phyloP scores from a whole-genome alignment of 2,113 vertebrate species.

The Psittacus erithacus region DNA sequence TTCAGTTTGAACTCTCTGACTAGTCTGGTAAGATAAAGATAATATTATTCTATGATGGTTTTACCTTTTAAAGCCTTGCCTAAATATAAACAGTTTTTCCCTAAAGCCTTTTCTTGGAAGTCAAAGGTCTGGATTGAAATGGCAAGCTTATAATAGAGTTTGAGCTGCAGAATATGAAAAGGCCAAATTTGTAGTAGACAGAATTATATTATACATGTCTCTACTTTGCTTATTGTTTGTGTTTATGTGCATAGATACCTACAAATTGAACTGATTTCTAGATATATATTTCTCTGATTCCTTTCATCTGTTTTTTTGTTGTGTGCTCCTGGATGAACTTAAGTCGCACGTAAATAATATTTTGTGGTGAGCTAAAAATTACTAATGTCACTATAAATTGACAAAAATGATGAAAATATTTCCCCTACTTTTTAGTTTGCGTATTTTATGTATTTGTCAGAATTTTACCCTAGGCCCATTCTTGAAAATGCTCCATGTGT shows the following conservation, averaged over 20 bases:
- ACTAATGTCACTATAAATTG: neutral
- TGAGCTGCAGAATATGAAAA: conserved; percentile 39
- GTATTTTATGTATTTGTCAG: neutral
- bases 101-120: conserved; percentile 30
- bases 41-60: neutral
- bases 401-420: neutral
- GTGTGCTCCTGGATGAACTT: neutral
- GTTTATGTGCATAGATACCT: neutral
- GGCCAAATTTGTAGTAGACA: conserved; percentile 31
- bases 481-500: neutral
- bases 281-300: neutral
- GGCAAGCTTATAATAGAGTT: conserved; percentile 60
- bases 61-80: conserved; percentile 32
- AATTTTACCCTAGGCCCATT: neutral
- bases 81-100: conserved; percentile 35
- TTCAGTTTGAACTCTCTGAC: conserved; percentile 5
- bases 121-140: conserved; percentile 48
- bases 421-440: neutral
- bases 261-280: neutral
- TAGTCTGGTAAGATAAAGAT: conserved; percentile 14
- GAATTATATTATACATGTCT: conserved; percentile 12
- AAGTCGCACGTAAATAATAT: neutral
- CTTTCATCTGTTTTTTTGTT: neutral
- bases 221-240: conserved; percentile 32
- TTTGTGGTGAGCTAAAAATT: neutral